Base-by-base conservation (phyloP, 2,888 invertebrate genomes). In the Cephalotes varians region DNA sequence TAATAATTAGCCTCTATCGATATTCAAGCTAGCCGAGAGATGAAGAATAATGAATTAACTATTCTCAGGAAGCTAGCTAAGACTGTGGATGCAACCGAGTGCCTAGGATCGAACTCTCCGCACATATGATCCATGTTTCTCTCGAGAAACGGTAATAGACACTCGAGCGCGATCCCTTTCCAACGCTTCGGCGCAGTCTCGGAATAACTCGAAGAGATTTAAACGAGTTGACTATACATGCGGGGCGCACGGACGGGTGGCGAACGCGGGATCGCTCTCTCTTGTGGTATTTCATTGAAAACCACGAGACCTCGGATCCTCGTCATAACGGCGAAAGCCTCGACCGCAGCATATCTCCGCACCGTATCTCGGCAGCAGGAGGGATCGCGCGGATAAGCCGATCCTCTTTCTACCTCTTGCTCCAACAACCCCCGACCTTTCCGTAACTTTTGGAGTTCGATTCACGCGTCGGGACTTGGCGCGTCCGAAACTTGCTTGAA, bases 221-320 rank as follows among this genome's bases (percentile, higher is more conserved):
- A 81, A 82, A 82, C 74, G 83, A 83, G 83, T 81, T 84, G 81
- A 67, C 82, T 54, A 49, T 44, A 79, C 77, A 40, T 56, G 37
- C 56, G 12, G 54, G 18, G 69, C 28, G 28, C 28, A 54, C 12
- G 40, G 54, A 40, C 9, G 54, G 21, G 15, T n/a, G n/a, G n/a
- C n/a, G 9, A n/a, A 51, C 28, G 21, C n/a, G 51, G n/a, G 40
- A 65, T 34, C 34, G 7, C 58, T 58, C n/a, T 18, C 25, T 51
- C 51, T 64, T 56, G 71, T 56, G 56, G 34, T 71, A 79, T 79
- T 79, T 79, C 71, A 79, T 79, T 79, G 77, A 79, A 79, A 79
- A 56, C 56, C 77, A 40, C 69, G 77, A 15, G n/a, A 47, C 18
- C 44, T 49, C 18, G 25, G 31, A 21, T 40, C 12, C 31, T 56